Conservation (phyloP, 2,888 invertebrate species). For the Apodemia mormo region DNA sequence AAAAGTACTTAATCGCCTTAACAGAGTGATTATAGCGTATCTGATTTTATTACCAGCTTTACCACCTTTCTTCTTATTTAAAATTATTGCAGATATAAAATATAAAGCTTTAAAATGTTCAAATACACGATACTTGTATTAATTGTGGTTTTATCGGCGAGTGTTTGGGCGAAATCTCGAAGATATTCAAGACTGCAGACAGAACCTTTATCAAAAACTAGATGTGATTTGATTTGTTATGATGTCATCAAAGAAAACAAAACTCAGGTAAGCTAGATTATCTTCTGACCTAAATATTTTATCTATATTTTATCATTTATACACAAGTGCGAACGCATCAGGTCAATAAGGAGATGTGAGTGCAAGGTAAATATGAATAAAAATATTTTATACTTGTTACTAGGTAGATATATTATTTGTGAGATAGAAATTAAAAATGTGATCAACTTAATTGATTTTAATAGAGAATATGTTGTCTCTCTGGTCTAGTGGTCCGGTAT, state of each 20-base stretch:
- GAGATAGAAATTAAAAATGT: no score
- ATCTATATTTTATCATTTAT: background rate
- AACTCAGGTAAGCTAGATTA: slow-evolving; percentile 52
- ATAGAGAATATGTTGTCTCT: no score
- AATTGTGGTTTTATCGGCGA: slow-evolving; percentile 49
- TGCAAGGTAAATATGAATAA: background rate
- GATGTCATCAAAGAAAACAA: slow-evolving; percentile 62
- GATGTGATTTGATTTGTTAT: slow-evolving; percentile 83
- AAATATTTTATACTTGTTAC: background rate
- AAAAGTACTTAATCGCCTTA: slow-evolving; percentile 30
- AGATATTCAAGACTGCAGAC: slow-evolving; percentile 66
- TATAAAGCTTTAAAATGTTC: slow-evolving; percentile 46
- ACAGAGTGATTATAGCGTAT: slow-evolving; percentile 27
- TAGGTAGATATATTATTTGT: background rate
- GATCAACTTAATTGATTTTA: no score
- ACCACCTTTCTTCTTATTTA: slow-evolving; percentile 32
- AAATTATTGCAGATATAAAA: slow-evolving; percentile 6
- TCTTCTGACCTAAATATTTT: slow-evolving; percentile 1
- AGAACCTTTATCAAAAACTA: slow-evolving; percentile 80
- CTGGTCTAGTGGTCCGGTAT: no score
- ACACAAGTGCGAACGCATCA: background rate
- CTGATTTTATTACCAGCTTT: slow-evolving; percentile 34
- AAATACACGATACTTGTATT: slow-evolving; percentile 49
- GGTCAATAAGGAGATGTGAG: background rate
- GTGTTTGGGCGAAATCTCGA: slow-evolving; percentile 53